phyloP scores from a whole-genome alignment of 2,888 invertebrate species.

The Noctua janthe region DNA sequence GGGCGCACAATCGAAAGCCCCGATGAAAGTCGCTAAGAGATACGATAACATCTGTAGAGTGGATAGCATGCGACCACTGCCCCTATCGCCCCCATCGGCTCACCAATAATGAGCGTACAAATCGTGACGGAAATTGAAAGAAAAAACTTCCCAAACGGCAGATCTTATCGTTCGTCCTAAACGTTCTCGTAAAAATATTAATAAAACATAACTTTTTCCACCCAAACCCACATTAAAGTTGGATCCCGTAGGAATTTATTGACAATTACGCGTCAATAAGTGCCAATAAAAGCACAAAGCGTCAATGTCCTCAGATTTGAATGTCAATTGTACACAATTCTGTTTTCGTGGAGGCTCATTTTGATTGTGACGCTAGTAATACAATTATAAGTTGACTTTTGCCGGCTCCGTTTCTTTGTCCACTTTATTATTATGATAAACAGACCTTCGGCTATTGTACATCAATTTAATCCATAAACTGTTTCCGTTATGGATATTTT shows the following conservation, averaged over 20 bases:
- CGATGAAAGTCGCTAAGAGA: constrained; percentile 89
- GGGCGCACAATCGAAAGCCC: constrained; percentile 83
- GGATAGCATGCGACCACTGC: constrained; percentile 87
- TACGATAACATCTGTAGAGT: constrained; percentile 85
- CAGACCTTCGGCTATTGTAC: constrained; percentile 83
- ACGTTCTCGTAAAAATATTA: constrained; percentile 91
- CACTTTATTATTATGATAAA: constrained; percentile 86
- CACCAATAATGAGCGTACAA: constrained; percentile 89
- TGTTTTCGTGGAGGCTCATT: constrained; percentile 89
- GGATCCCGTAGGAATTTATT: constrained; percentile 90
- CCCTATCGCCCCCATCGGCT: constrained; percentile 89
- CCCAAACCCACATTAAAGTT: constrained; percentile 90
- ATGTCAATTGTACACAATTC: constrained; percentile 90
- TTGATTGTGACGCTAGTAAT: constrained; percentile 87
- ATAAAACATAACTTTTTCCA: constrained; percentile 90
- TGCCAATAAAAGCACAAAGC: constrained; percentile 90
- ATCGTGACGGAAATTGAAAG: constrained; percentile 91
- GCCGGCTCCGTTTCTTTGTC: constrained; percentile 84
- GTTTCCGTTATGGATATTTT: constrained; percentile 81
- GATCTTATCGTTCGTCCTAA: constrained; percentile 89
- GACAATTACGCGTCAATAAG: constrained; percentile 90
- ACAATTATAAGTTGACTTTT: constrained; percentile 88
- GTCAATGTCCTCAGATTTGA: constrained; percentile 89
- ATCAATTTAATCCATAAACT: constrained; percentile 80
- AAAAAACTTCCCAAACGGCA: constrained; percentile 89